phyloP scores from a whole-genome alignment of 1,140 invertebrate genomes.

The Aphis craccivora region DNA sequence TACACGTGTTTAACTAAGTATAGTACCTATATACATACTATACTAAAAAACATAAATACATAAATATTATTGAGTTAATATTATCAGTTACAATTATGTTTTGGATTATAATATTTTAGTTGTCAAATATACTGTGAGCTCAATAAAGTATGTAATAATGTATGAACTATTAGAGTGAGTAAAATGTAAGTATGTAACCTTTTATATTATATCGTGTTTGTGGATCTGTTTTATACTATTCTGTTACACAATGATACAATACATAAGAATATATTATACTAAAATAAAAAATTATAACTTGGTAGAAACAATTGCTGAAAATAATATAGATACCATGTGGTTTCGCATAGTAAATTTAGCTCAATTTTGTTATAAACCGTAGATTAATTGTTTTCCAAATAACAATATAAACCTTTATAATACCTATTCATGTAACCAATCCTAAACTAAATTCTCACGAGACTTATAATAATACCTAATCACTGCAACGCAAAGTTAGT shows the following conservation, averaged over 20 bases:
- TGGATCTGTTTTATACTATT: no score
- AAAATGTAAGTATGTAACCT: no score
- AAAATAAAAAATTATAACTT: neutral
- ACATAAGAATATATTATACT: neutral
- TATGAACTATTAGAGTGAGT: no score
- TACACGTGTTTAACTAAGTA: neutral
- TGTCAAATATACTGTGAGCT: no score
- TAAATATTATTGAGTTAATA: no score
- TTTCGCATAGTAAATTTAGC: neutral
- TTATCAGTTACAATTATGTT: no score
- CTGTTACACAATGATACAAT: neutral
- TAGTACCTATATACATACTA: neutral
- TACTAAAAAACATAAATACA: no score
- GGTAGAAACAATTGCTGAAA: neutral
- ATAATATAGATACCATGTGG: neutral
- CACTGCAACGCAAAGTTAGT: neutral
- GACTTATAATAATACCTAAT: neutral
- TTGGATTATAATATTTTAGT: no score
- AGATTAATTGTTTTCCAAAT: slow-evolving; percentile 7
- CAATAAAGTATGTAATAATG: no score
- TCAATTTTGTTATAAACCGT: neutral
- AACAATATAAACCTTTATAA: slow-evolving; percentile 13
- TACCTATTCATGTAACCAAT: neutral
- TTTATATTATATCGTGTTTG: no score
- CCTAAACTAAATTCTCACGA: neutral